Percentiles rank a stretch among this genome's conserved stretches.
Conservation (phyloP, 2,888 invertebrate species). For the Drosophila recens region DNA sequence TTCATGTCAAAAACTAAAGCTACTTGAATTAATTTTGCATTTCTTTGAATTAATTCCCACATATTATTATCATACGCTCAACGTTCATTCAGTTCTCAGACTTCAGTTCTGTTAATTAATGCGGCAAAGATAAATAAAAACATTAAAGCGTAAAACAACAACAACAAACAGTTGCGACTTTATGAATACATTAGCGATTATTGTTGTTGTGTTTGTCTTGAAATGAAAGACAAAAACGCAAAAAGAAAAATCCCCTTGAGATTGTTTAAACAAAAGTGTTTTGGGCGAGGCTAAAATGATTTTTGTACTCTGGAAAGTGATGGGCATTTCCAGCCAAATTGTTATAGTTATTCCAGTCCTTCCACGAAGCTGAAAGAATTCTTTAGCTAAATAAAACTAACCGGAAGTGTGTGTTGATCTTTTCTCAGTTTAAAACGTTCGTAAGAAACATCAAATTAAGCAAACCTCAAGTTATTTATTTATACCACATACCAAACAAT, state of each 20-base stretch:
- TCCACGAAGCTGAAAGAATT: constrained; percentile 4
- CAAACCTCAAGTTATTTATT: constrained; percentile 20
- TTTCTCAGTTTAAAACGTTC: constrained; percentile 7
- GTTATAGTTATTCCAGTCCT: constrained; percentile 1
- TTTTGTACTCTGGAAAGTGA: background rate
- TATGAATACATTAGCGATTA: constrained; percentile 71
- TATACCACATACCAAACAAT: constrained; percentile 25
- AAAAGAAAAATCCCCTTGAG: constrained; percentile 51
- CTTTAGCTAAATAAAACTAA: background rate
- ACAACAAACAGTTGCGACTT: constrained; percentile 42
- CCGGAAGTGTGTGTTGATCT: constrained; percentile 50
- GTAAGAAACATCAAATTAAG: constrained; percentile 20
- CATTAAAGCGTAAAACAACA: constrained; percentile 39
- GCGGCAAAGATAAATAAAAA: constrained; percentile 75
- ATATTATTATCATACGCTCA: constrained; percentile 66
- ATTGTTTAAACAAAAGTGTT: constrained; percentile 57
- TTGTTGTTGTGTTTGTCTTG: constrained; percentile 15
- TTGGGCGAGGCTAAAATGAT: constrained; percentile 18
- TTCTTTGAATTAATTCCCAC: constrained; percentile 63
- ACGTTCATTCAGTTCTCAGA: constrained; percentile 43
- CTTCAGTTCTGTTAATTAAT: constrained; percentile 60
- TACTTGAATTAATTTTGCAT: constrained; percentile 51
- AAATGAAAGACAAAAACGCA: constrained; percentile 36
- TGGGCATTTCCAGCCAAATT: background rate
- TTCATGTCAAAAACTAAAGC: constrained; percentile 44